A percentile compares a stretch with the other conserved stretches of the same genome.
phyloP scores from a whole-genome alignment of 2,888 invertebrate species.

The Andrena haemorrhoa region DNA sequence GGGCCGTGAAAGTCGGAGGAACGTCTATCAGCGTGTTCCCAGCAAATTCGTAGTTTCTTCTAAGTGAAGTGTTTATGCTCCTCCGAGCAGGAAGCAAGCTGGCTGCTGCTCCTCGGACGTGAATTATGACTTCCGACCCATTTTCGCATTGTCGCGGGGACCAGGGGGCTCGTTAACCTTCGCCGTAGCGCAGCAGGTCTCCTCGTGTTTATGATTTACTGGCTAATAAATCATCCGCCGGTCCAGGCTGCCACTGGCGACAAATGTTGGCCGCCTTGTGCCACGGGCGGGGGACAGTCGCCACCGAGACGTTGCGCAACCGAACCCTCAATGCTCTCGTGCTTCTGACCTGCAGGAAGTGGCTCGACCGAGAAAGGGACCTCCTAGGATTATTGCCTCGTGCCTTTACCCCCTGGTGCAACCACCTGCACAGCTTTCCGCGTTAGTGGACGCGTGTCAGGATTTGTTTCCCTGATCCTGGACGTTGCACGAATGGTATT shows the following conservation, averaged over 20 bases:
- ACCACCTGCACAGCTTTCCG: slow-evolving; percentile 49
- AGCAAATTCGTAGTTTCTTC: slow-evolving; percentile 64
- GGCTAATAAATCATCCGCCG: slow-evolving; percentile 51
- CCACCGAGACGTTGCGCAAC: slow-evolving; percentile 52
- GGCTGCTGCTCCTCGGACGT: slow-evolving; percentile 65
- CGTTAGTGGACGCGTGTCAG: slow-evolving; percentile 33
- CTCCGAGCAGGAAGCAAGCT: slow-evolving; percentile 51
- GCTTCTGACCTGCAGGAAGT: slow-evolving; percentile 47
- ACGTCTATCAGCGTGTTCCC: slow-evolving; percentile 47
- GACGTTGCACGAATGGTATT: not conserved
- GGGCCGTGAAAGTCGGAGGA: slow-evolving; percentile 58
- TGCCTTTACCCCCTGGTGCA: slow-evolving; percentile 27
- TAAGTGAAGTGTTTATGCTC: slow-evolving; percentile 63
- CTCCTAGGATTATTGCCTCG: slow-evolving; percentile 31
- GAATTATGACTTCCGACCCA: slow-evolving; percentile 83
- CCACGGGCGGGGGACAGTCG: slow-evolving; percentile 35
- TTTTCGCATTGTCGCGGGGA: slow-evolving; percentile 78
- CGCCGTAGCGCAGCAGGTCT: slow-evolving; percentile 31
- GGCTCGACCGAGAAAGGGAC: slow-evolving; percentile 17
- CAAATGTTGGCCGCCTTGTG: slow-evolving; percentile 41
- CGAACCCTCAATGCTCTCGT: slow-evolving; percentile 3
- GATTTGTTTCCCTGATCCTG: not conserved
- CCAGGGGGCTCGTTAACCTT: slow-evolving; percentile 52
- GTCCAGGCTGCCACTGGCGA: slow-evolving; percentile 27
- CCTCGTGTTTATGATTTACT: slow-evolving; percentile 64